A percentile compares a stretch with the other conserved stretches of the same genome.
phyloP scores from a whole-genome alignment of 2,113 vertebrate species.

The Glareola pratincola region DNA sequence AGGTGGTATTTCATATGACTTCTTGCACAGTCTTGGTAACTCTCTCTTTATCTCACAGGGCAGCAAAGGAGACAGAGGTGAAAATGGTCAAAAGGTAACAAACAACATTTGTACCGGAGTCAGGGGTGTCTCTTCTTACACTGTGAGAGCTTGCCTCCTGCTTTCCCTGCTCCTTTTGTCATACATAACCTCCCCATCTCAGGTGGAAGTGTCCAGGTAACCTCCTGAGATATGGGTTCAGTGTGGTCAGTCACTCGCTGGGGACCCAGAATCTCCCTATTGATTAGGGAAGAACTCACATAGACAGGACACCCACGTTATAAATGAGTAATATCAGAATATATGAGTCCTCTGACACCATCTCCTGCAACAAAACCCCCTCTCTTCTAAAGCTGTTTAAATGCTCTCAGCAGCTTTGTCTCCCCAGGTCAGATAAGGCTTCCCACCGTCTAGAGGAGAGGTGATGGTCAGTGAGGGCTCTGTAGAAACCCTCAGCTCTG shows the following conservation, averaged over 20 bases:
- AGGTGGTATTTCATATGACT: not conserved
- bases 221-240: not conserved
- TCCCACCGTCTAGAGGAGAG: not conserved
- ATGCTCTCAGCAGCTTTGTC: not conserved
- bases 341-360: not conserved
- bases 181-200: not conserved
- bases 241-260: fast-evolving
- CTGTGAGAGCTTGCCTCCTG: not conserved
- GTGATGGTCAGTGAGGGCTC: not conserved
- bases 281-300: not conserved
- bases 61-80: constrained; percentile 80
- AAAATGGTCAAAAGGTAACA: constrained; percentile 87
- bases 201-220: not conserved
- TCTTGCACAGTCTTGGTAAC: not conserved
- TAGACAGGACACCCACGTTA: not conserved
- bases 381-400: not conserved
- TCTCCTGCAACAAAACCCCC: not conserved
- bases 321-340: not conserved
- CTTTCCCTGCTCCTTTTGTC: not conserved
- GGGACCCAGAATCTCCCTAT: not conserved
- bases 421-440: not conserved
- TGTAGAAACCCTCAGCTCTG: not conserved
- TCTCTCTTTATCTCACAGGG: constrained; percentile 52
- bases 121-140: not conserved
- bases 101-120: fast-evolving